Evolutionary conservation across 1,140 invertebrate genomes (phyloP).

Genomic region (Scylla paramamosain): DNA sequence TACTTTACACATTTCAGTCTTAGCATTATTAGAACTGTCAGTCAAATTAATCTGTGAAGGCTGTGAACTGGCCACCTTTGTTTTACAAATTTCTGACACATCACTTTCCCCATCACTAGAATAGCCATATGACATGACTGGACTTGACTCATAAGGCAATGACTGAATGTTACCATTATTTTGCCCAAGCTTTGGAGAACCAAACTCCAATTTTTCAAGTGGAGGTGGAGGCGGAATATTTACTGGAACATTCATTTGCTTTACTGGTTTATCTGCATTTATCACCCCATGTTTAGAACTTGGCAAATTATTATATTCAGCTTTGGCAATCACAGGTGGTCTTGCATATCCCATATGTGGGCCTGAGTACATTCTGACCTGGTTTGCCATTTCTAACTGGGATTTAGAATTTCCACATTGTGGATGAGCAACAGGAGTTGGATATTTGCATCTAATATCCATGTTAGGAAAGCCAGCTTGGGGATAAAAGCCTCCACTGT

Average conservation of each 20-base stretch:
- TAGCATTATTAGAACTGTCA: not conserved
- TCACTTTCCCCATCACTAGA: slow-evolving; percentile 6
- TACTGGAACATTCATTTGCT: not conserved
- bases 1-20: not conserved
- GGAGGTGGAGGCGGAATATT: not conserved
- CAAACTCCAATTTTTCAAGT: not conserved
- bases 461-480: not conserved
- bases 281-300: not conserved
- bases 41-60: not conserved
- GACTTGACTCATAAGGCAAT: not conserved
- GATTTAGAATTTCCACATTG: not conserved
- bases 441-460: not conserved
- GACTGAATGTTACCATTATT: not conserved
- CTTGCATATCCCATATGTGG: not conserved
- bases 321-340: not conserved
- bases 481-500: not conserved
- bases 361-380: not conserved
- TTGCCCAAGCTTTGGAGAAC: not conserved
- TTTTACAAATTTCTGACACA: not conserved
- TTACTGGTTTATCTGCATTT: not conserved
- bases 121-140: not conserved
- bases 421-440: not conserved
- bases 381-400: not conserved
- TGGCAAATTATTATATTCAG: not conserved
- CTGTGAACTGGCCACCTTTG: not conserved